Percentiles rank a stretch among this genome's conserved stretches.
Evolutionary conservation across 2,113 vertebrate species (phyloP).

Genomic region (Rousettus leschenaultii): DNA sequence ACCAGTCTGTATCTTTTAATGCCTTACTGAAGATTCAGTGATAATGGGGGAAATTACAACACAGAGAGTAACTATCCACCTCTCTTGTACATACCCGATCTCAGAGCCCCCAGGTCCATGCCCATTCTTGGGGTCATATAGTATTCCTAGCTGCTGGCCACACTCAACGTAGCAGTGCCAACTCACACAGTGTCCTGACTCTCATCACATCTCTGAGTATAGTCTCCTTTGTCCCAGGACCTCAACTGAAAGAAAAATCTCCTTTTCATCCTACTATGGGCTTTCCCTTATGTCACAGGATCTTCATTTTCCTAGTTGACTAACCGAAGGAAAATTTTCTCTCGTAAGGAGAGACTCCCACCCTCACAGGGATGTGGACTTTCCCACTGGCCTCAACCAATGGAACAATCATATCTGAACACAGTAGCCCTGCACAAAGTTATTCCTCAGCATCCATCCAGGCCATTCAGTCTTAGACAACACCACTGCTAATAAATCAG

Average conservation of each 20-base stretch:
- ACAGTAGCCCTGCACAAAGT: neutral
- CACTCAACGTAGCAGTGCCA: neutral
- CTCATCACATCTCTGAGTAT: neutral
- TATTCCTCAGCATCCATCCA: neutral
- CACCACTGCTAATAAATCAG: neutral
- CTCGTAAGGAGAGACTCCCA: neutral
- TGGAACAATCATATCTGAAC: neutral
- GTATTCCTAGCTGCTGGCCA: neutral
- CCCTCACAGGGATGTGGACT: neutral
- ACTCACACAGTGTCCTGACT: neutral
- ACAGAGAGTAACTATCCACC: neutral
- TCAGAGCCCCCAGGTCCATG: neutral
- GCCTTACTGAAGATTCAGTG: neutral
- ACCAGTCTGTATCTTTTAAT: neutral
- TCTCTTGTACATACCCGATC: neutral
- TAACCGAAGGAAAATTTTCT: neutral
- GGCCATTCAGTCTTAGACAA: neutral
- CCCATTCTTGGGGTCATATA: neutral
- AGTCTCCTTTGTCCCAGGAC: neutral
- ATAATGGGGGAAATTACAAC: neutral
- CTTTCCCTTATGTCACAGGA: neutral
- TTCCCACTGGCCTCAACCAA: neutral
- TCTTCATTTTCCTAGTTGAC: neutral
- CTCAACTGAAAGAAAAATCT: neutral
- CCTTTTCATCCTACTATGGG: neutral